phyloP scores from a whole-genome alignment of 2,113 vertebrate genomes.

The Tragelaphus strepsiceros region DNA sequence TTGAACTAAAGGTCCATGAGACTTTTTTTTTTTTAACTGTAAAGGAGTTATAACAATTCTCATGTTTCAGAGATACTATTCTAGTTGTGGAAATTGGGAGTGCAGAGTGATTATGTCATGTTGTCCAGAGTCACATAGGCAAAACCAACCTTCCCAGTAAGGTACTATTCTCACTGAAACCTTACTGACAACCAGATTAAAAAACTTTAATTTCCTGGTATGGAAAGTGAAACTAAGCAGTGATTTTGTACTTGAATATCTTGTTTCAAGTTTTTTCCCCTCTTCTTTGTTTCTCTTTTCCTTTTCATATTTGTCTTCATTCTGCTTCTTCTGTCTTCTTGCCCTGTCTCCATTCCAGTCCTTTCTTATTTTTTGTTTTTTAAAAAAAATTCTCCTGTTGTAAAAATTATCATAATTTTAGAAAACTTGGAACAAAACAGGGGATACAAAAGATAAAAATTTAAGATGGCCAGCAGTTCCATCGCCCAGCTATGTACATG shows the following conservation, averaged over 20 bases:
- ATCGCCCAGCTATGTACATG: background rate
- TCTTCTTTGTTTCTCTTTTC: background rate
- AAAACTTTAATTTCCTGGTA: background rate
- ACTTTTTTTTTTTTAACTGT: background rate
- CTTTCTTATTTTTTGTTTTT: background rate
- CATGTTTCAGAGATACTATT: background rate
- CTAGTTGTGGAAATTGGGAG: background rate
- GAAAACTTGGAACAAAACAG: background rate
- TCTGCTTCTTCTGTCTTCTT: background rate
- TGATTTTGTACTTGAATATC: background rate
- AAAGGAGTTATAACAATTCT: background rate
- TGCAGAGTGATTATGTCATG: background rate
- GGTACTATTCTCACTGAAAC: background rate
- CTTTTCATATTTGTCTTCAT: background rate
- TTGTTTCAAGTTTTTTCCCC: background rate
- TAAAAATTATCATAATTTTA: background rate
- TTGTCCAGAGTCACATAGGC: background rate
- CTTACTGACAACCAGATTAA: background rate
- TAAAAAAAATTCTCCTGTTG: background rate
- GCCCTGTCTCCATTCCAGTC: background rate
- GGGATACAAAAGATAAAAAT: background rate
- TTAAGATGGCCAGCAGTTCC: background rate
- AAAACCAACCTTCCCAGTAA: background rate
- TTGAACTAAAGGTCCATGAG: background rate
- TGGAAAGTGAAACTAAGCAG: background rate